Percentiles rank a stretch among this genome's conserved stretches.
Conservation (phyloP, 1,140 invertebrate species). For the Oedothorax gibbosus region DNA sequence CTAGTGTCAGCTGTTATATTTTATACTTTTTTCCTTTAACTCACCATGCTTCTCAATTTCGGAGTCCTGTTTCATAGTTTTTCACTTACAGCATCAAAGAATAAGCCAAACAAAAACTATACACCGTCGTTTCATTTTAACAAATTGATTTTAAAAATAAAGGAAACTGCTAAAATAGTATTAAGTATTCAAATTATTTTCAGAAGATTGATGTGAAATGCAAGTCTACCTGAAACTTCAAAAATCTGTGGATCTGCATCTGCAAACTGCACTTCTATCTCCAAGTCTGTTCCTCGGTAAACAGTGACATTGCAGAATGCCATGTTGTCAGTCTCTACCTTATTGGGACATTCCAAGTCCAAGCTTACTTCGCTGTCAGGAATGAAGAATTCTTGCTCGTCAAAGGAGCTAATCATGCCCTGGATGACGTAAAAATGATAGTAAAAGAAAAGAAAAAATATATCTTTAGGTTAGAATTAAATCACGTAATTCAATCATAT, state of each 20-base stretch:
- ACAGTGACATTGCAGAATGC: slow-evolving; percentile 15
- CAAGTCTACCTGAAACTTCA: neutral
- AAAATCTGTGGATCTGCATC: neutral
- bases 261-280: neutral
- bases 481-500: no score
- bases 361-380: slow-evolving; percentile 23
- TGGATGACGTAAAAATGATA: neutral
- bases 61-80: no score
- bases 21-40: no score
- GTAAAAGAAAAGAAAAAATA: neutral
- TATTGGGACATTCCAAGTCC: slow-evolving; percentile 11
- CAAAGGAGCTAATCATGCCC: neutral
- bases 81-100: no score
- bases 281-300: slow-evolving; percentile 11
- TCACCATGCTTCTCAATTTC: no score
- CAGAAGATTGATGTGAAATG: neutral
- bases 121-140: no score
- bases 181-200: no score
- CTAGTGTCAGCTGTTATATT: no score
- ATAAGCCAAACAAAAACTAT: no score
- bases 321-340: neutral
- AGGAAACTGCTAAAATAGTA: no score
- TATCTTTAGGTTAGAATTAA: no score
- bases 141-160: no score
- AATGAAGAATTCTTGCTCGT: slow-evolving; percentile 27